phyloP scores from a whole-genome alignment of 2,797 vertebrate genomes.

The Sebastiscus albofasciatus region DNA sequence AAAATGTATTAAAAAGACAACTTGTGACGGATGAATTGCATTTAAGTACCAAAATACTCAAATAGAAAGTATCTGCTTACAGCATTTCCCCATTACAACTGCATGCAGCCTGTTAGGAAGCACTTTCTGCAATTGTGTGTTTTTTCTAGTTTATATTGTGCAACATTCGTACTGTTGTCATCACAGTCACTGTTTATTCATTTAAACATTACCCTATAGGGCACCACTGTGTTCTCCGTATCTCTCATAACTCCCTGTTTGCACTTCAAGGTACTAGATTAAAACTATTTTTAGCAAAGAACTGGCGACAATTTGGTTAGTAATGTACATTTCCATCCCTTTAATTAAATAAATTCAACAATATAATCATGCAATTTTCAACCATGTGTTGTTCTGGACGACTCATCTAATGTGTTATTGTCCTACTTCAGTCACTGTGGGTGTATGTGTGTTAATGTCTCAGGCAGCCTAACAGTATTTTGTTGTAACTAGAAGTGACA shows the following conservation, averaged over 20 bases:
- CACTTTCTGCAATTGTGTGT: not conserved
- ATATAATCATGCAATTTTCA: too few relatives aligned
- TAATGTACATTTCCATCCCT: too few relatives aligned
- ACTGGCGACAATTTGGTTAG: not conserved
- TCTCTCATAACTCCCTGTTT: not conserved
- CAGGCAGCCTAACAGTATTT: not conserved
- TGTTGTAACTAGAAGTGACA: not conserved
- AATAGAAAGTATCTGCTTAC: not conserved
- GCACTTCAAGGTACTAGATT: not conserved
- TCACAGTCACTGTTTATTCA: not conserved
- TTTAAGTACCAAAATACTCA: not conserved
- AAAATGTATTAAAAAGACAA: not conserved
- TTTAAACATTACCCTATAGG: not conserved
- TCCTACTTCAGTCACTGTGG: not conserved
- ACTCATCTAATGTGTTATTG: not conserved
- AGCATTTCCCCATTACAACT: not conserved
- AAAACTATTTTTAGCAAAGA: not conserved
- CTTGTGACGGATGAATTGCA: not conserved
- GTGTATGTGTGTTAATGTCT: not conserved
- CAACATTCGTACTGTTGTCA: not conserved
- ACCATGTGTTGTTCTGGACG: not conserved
- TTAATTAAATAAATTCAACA: too few relatives aligned
- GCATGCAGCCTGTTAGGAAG: not conserved
- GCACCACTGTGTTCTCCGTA: not conserved
- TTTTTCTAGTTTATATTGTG: not conserved